phyloP scores from a whole-genome alignment of 1,140 invertebrate species.

The Heterodera schachtii region DNA sequence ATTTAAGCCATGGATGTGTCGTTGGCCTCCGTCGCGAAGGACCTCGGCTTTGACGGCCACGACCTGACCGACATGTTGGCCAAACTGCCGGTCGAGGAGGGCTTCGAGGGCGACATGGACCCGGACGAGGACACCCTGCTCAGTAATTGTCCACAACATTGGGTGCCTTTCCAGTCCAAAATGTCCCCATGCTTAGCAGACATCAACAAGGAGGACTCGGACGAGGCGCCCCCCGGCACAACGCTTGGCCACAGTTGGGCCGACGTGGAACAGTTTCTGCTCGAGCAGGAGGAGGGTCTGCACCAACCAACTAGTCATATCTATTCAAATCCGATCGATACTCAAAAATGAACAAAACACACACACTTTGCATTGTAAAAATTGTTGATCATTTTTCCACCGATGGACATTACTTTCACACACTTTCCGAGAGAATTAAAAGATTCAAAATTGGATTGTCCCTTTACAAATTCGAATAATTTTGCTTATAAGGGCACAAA shows the following conservation, averaged over 20 bases:
- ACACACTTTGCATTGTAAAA: no score
- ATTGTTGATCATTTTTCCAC: no score
- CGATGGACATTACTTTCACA: no score
- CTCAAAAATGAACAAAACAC: background rate
- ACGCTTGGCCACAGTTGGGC: conserved; percentile 45
- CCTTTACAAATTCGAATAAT: no score
- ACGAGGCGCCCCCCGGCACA: conserved; percentile 32
- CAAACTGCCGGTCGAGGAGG: conserved; percentile 40
- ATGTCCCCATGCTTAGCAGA: conserved; percentile 8
- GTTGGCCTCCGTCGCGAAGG: conserved; percentile 44
- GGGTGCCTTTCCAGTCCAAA: no score
- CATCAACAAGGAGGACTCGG: conserved; percentile 36
- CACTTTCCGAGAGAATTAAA: no score
- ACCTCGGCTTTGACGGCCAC: conserved; percentile 44
- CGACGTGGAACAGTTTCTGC: conserved; percentile 43
- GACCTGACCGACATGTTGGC: conserved; percentile 46
- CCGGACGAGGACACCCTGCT: conserved; percentile 39
- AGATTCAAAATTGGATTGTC: no score
- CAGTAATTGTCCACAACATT: background rate
- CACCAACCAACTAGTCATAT: conserved; percentile 1
- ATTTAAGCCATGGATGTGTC: conserved; percentile 36
- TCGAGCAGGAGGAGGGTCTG: conserved; percentile 22
- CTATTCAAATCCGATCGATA: conserved; percentile 1
- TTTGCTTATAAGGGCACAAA: no score
- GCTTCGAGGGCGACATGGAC: conserved; percentile 39